Percentiles rank a stretch among this genome's conserved stretches.
Conservation (phyloP, 2,888 invertebrate species). For the Perdita meconis region DNA sequence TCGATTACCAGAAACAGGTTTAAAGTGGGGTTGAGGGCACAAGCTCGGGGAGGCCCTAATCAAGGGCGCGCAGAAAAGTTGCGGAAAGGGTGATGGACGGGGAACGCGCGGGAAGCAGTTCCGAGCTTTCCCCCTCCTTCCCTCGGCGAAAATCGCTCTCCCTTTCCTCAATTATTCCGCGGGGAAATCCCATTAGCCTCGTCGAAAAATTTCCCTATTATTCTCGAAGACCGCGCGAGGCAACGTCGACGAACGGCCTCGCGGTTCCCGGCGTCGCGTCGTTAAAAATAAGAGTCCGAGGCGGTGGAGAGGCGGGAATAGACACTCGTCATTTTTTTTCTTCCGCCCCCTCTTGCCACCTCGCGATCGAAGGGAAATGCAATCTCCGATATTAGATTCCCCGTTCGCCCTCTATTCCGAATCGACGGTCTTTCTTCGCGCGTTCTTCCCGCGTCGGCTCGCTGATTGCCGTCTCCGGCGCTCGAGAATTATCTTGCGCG, state of each 20-base stretch:
- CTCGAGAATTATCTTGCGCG: constrained; percentile 56
- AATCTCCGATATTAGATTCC: constrained; percentile 70
- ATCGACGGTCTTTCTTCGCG: constrained; percentile 53
- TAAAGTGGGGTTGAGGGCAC: neutral
- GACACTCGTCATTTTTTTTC: constrained; percentile 38
- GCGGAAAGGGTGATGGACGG: neutral
- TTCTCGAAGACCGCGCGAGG: constrained; percentile 23
- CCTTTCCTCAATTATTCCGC: constrained; percentile 28
- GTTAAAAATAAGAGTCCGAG: constrained; percentile 40
- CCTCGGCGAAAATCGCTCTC: constrained; percentile 34
- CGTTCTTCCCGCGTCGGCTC: constrained; percentile 57
- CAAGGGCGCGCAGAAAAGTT: neutral
- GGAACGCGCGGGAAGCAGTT: neutral
- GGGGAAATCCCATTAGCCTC: constrained; percentile 32
- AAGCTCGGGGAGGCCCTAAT: neutral
- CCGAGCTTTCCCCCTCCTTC: neutral
- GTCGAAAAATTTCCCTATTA: constrained; percentile 44
- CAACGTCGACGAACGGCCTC: constrained; percentile 32
- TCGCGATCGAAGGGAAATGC: constrained; percentile 65
- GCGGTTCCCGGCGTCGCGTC: neutral
- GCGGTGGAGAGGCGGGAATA: neutral
- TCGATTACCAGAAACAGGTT: neutral
- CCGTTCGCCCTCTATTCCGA: constrained; percentile 52
- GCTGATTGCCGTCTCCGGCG: constrained; percentile 52
- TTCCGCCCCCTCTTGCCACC: neutral